Conservation (phyloP, 2,113 vertebrate genomes). For the Casuarius casuarius region DNA sequence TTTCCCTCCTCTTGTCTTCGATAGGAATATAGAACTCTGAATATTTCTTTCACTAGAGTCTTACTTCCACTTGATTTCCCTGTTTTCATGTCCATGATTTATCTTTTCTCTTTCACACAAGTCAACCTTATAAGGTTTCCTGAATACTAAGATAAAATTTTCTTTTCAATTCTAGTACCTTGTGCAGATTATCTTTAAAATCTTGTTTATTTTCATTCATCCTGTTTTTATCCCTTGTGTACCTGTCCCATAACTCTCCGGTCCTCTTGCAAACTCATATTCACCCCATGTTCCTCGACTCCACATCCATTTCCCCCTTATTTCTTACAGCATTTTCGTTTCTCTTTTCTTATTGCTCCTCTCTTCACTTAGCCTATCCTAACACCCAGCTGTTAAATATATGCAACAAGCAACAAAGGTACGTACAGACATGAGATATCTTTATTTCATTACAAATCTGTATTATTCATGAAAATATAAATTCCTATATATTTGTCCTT, state of each 20-base stretch:
- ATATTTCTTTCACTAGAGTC: neutral
- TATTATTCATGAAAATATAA: neutral
- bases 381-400: neutral
- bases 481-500: neutral
- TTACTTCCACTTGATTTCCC: neutral
- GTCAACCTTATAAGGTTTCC: neutral
- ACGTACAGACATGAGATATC: neutral
- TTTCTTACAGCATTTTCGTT: neutral
- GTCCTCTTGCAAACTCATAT: neutral
- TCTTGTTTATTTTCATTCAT: neutral
- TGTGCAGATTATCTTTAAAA: neutral
- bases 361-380: neutral
- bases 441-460: neutral
- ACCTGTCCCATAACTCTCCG: neutral
- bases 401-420: neutral
- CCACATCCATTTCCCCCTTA: neutral
- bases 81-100: neutral
- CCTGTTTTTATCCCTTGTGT: neutral
- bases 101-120: neutral
- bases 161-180: neutral
- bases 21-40: neutral
- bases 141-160: neutral
- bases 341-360: neutral
- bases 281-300: neutral
- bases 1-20: neutral